phyloP scores from a whole-genome alignment of 2,797 vertebrate species.

The Neostethus bicornis region DNA sequence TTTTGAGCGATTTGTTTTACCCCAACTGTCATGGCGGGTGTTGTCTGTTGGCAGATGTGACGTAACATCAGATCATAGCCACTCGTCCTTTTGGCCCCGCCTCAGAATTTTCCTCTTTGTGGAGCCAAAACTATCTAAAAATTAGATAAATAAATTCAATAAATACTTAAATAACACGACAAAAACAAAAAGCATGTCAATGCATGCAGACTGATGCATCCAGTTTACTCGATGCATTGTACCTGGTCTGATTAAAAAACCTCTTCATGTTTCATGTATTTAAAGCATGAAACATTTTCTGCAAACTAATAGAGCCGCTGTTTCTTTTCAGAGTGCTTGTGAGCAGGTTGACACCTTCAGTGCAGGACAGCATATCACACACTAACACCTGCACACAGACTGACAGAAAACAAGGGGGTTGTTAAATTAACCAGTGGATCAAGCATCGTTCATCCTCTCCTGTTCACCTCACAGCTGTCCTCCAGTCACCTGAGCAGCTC shows the following conservation, averaged over 20 bases:
- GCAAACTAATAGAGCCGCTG: not conserved
- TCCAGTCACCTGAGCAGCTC: constrained; percentile 78
- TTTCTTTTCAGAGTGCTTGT: not conserved
- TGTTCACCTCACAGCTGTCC: constrained; percentile 70
- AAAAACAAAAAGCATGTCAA: not conserved
- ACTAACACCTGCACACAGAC: not conserved
- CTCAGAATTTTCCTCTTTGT: too few relatives aligned
- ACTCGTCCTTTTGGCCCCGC: too few relatives aligned
- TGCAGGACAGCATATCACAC: not conserved
- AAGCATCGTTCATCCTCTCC: not conserved
- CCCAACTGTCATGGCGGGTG: too few relatives aligned
- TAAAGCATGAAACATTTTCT: not conserved
- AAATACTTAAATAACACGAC: not conserved
- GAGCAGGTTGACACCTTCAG: not conserved
- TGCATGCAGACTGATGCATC: not conserved
- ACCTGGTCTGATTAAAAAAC: too few relatives aligned
- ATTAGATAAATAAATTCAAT: too few relatives aligned
- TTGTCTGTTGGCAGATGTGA: too few relatives aligned
- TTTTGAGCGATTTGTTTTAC: too few relatives aligned
- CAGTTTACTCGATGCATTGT: too few relatives aligned
- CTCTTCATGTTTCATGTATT: not conserved
- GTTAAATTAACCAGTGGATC: constrained; percentile 1
- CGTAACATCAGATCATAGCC: too few relatives aligned
- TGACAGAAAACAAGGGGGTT: not conserved
- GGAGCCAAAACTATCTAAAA: too few relatives aligned